phyloP scores from a whole-genome alignment of 2,113 vertebrate genomes.

The Heterotilapia buettikoferi region DNA sequence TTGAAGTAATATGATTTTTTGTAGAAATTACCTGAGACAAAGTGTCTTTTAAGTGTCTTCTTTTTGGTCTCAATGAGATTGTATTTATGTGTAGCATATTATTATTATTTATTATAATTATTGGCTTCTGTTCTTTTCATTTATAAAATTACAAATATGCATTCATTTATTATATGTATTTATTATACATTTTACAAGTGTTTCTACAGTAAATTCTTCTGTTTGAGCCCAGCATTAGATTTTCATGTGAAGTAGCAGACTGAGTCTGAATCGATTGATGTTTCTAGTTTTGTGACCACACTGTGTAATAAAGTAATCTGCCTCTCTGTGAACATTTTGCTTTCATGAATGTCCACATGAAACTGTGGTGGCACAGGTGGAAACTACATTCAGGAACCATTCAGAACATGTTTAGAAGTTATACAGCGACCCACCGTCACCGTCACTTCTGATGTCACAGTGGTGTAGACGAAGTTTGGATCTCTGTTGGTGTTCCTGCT shows the following conservation, averaged over 20 bases:
- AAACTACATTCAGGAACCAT: too few relatives aligned
- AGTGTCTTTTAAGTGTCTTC: too few relatives aligned
- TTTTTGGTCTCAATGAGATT: too few relatives aligned
- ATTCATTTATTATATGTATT: too few relatives aligned
- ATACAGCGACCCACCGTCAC: neutral
- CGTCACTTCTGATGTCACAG: fast-evolving
- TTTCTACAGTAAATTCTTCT: neutral
- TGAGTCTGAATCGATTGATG: neutral
- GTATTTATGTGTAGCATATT: too few relatives aligned
- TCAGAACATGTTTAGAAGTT: neutral
- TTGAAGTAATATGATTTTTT: neutral
- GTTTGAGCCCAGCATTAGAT: neutral
- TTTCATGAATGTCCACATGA: neutral
- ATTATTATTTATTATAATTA: too few relatives aligned
- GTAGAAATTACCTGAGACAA: neutral
- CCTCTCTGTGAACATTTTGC: neutral
- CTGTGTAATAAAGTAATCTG: neutral
- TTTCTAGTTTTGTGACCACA: neutral
- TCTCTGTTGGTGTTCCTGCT: fast-evolving
- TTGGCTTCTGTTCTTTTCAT: too few relatives aligned
- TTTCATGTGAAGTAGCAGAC: neutral
- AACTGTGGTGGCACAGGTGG: neutral
- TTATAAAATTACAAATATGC: too few relatives aligned
- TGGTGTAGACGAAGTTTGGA: constrained; percentile 11
- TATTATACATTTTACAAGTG: neutral